These are phyloP conservation scores for Eupithecia vulgata DNA, from an alignment of 2,888 invertebrate species.

Conservation along the genomic window DNA sequence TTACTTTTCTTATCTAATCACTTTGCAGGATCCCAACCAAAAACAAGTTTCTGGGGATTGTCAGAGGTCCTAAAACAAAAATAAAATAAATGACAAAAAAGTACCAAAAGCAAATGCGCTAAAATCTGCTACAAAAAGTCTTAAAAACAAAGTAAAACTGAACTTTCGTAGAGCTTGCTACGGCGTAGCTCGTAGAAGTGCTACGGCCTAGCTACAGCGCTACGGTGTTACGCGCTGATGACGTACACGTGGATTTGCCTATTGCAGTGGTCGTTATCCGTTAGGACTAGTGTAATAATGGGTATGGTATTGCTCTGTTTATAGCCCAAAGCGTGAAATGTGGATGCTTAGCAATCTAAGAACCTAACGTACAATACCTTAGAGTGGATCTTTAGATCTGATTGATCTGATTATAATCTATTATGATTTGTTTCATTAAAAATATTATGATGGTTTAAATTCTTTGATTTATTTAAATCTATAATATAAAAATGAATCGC, in stretches of 20 bases:
- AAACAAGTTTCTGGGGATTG: background rate
- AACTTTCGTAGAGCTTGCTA: background rate
- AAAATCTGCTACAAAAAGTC: background rate
- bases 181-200: slow-evolving; percentile 1
- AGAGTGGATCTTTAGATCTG: background rate
- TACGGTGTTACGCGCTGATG: slow-evolving; percentile 5
- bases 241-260: slow-evolving; percentile 2
- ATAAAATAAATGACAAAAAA: background rate
- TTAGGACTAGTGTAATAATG: background rate
- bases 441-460: background rate
- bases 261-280: background rate
- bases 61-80: background rate
- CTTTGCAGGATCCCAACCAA: background rate
- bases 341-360: background rate
- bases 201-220: background rate
- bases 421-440: background rate
- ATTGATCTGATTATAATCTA: background rate
- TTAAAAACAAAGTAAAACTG: background rate
- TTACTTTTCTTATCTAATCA: no score
- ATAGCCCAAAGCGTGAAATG: background rate
- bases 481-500: no score
- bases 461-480: background rate
- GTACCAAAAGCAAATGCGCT: background rate
- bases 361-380: background rate
- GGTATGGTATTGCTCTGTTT: background rate